Evolutionary conservation across 2,888 invertebrate genomes (phyloP), one percentile per base, ranked within the genome.

Genomic region (Drosophila gaucha): DNA sequence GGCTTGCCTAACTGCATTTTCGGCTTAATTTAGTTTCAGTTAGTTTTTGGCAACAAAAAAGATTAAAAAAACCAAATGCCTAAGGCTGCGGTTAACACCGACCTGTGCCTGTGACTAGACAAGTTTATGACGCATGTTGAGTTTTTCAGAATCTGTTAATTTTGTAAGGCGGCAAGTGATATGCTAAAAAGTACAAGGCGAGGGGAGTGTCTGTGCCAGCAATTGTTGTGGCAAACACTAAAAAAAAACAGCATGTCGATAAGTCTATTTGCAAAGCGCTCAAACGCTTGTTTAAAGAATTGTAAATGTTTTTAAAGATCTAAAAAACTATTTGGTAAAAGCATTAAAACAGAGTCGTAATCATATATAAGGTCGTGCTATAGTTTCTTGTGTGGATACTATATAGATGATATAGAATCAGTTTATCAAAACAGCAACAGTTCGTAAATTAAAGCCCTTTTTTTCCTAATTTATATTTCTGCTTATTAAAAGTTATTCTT

Each of bases 1-100:
- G 54, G 55, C 44, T 62, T 46, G 43, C 26, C 49, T 72, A 66
- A 67, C 56, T 66, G 51, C 51, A 65, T 67, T 67, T 67, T 38
- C 24, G 28, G 38, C 44, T 56, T 44, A 35, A 72, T 68, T 64
- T 54, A 14, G 31, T 74, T 68, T 49, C 46, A 44, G 38, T 16
- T 33, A 20, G 28, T 24, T 44, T 51, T 50, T 22, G n/a, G 20
- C 18, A 44, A 28, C 9, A 5, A 14, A 14, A 41, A 26, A 26
- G 8, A 43, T 6, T 18, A 2, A 16, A 18, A 26, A 43, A 4
- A n/a, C n/a, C 16, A 24, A 54, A 16, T 39, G 59, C 16, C 46
- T 39, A 14, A 14, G 12, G 38, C 33, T 24, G 47, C 22, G 33
- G 10, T 16, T 24, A 33, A 2, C 10, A 12, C 16, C 31, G 20